phyloP scores from a whole-genome alignment of 2,797 vertebrate genomes.

The Centropyge bicolor region DNA sequence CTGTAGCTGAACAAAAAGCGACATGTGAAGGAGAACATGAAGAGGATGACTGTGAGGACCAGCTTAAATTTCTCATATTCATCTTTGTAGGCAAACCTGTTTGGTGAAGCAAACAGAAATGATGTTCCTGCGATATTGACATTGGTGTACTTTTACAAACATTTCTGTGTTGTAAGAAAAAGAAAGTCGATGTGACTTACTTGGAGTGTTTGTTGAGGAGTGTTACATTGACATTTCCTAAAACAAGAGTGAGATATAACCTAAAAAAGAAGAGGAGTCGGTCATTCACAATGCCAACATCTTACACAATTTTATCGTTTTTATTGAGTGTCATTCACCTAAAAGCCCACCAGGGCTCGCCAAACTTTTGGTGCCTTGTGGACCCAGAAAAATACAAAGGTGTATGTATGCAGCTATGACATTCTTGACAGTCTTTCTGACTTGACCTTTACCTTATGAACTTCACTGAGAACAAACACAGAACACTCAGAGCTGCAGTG shows the following conservation, averaged over 20 bases:
- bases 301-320: too few relatives aligned
- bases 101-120: background rate
- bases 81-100: constrained; percentile 97
- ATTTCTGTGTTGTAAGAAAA: background rate
- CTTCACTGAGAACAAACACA: too few relatives aligned
- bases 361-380: too few relatives aligned
- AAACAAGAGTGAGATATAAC: constrained; percentile 91
- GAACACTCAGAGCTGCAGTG: too few relatives aligned
- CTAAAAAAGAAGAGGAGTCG: constrained; percentile 71
- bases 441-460: too few relatives aligned
- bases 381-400: too few relatives aligned
- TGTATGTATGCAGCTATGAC: too few relatives aligned
- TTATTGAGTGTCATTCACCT: too few relatives aligned
- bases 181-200: constrained; percentile 55
- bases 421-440: too few relatives aligned
- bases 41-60: constrained; percentile 94
- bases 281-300: background rate
- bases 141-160: rapidly evolving
- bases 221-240: constrained; percentile 86
- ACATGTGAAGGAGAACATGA: constrained; percentile 94
- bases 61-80: constrained; percentile 99
- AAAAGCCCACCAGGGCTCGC: too few relatives aligned
- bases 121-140: background rate
- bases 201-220: constrained; percentile 87
- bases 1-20: constrained; percentile 94